phyloP scores from a whole-genome alignment of 1,140 invertebrate genomes.

The Drosophila sulfurigaster region DNA sequence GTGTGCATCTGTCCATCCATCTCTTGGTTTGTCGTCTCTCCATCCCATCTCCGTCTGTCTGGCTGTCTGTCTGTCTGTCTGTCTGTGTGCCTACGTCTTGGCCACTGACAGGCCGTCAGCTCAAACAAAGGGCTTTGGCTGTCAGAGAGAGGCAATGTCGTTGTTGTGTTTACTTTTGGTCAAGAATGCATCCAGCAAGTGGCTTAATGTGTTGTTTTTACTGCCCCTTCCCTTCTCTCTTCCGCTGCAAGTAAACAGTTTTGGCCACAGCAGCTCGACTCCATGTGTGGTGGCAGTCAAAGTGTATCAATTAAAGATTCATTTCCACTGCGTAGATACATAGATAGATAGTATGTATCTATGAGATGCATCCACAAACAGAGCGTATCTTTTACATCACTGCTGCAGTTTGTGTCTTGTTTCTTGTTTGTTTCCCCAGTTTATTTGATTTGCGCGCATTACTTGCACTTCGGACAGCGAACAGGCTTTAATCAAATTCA shows the following conservation, averaged over 20 bases:
- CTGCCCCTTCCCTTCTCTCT: not conserved
- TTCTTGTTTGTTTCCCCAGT: slow-evolving; percentile 7
- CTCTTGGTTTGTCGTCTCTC: slow-evolving; percentile 2
- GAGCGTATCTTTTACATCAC: slow-evolving; percentile 6
- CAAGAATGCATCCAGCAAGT: slow-evolving; percentile 52
- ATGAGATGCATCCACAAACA: slow-evolving; percentile 36
- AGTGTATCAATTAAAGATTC: slow-evolving; percentile 30
- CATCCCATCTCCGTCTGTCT: slow-evolving; percentile 27
- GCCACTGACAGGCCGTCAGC: slow-evolving; percentile 72
- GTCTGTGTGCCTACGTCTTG: slow-evolving; percentile 73
- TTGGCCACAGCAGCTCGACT: not conserved
- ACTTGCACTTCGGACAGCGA: slow-evolving; percentile 23
- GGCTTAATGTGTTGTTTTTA: slow-evolving; percentile 51
- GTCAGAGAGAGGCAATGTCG: slow-evolving; percentile 19
- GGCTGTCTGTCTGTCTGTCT: slow-evolving; percentile 21
- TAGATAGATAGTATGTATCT: slow-evolving; percentile 8
- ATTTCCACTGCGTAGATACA: slow-evolving; percentile 12
- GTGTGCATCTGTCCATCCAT: slow-evolving; percentile 19
- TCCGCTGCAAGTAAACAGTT: not conserved
- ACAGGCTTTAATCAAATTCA: slow-evolving; percentile 51
- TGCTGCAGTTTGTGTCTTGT: slow-evolving; percentile 1
- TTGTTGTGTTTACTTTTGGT: slow-evolving; percentile 54
- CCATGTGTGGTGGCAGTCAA: not conserved
- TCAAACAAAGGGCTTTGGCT: slow-evolving; percentile 64
- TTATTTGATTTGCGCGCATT: slow-evolving; percentile 24